Conservation (phyloP, 1,140 invertebrate species). For the Oryctes rhinoceros region DNA sequence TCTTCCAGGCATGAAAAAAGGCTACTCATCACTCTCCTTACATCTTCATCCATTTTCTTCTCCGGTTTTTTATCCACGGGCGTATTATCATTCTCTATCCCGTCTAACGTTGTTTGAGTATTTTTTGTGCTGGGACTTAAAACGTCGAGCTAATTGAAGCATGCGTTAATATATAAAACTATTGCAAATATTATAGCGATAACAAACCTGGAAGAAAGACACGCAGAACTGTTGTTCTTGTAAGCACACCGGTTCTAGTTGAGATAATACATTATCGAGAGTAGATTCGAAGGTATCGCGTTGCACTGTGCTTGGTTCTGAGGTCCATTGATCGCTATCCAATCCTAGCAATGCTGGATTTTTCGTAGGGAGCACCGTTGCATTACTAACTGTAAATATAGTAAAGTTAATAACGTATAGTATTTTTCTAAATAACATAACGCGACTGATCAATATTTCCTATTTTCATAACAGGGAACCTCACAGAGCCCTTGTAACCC, state of each 20-base stretch:
- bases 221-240: constrained; percentile 97
- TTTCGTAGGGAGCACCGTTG: constrained; percentile 52
- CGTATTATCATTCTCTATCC: constrained; percentile 56
- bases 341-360: constrained; percentile 65
- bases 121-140: constrained; percentile 65
- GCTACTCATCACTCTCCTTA: constrained; percentile 84
- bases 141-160: constrained; percentile 68
- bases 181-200: background rate
- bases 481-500: no score
- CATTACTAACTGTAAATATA: constrained; percentile 18
- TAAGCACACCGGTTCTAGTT: constrained; percentile 91
- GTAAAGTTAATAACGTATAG: no score
- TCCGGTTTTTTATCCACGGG: constrained; percentile 70
- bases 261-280: constrained; percentile 82
- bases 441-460: no score
- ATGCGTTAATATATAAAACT: background rate
- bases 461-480: no score
- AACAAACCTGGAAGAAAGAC: constrained; percentile 80
- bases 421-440: no score
- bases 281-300: constrained; percentile 74
- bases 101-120: constrained; percentile 66
- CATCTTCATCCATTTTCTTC: constrained; percentile 79
- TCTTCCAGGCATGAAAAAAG: constrained; percentile 87
- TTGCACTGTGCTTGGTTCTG: constrained; percentile 66
- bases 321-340: constrained; percentile 68